phyloP scores from a whole-genome alignment of 2,113 vertebrate species.

The Regulus satrapa region DNA sequence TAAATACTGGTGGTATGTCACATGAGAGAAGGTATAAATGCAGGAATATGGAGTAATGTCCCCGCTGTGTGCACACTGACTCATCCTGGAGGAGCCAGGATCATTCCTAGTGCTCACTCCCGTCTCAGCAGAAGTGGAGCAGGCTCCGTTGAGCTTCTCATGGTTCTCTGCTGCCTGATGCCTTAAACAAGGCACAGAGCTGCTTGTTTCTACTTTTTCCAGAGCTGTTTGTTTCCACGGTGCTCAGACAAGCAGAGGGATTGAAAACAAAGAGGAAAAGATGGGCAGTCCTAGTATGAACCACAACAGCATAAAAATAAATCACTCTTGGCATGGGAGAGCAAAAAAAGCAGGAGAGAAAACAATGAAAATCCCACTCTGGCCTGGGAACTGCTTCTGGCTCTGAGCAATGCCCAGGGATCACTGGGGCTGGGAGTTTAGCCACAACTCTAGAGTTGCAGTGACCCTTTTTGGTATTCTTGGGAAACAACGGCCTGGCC shows the following conservation, averaged over 20 bases:
- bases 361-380: background rate
- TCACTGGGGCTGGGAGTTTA: background rate
- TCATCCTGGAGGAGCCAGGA: background rate
- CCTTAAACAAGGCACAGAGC: background rate
- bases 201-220: background rate
- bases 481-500: background rate
- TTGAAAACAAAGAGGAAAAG: background rate
- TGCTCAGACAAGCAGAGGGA: background rate
- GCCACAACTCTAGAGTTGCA: constrained; percentile 5
- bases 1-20: background rate
- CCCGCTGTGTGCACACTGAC: accelerated
- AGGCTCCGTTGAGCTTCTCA: accelerated
- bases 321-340: background rate
- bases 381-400: accelerated
- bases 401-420: background rate
- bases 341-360: background rate
- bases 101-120: background rate
- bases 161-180: background rate
- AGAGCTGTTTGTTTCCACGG: background rate
- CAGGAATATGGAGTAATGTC: background rate
- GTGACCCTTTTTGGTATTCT: constrained; percentile 41
- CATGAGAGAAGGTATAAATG: background rate
- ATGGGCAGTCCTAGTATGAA: background rate
- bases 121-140: background rate
- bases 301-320: background rate